These are phyloP conservation scores for Helicoverpa zea DNA, from an alignment of 1,140 invertebrate species.

Conservation along the genomic window DNA sequence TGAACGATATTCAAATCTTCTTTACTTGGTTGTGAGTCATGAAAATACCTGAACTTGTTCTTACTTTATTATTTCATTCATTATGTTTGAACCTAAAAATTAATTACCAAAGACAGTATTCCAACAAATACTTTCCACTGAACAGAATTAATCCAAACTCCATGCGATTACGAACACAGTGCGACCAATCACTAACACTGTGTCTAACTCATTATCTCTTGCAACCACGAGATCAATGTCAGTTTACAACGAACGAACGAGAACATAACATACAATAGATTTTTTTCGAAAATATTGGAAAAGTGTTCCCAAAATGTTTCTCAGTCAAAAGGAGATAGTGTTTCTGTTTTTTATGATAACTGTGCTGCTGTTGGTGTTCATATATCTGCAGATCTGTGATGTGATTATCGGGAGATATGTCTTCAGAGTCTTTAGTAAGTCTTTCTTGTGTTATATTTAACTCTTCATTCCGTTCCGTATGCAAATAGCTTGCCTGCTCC, in stretches of 20 bases:
- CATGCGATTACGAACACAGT: slow-evolving; percentile 14
- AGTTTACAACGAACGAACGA: slow-evolving; percentile 3
- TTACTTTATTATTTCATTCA: too few species aligned
- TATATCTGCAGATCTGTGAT: slow-evolving; percentile 74
- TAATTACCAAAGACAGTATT: too few species aligned
- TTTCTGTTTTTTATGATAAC: slow-evolving; percentile 67
- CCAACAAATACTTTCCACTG: too few species aligned
- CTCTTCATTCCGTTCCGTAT: too few species aligned
- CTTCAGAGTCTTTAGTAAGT: slow-evolving; percentile 72
- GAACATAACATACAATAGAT: background rate
- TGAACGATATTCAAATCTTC: too few species aligned
- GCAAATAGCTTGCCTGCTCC: too few species aligned
- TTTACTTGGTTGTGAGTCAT: too few species aligned
- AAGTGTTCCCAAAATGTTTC: slow-evolving; percentile 61
- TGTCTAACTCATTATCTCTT: slow-evolving; percentile 18
- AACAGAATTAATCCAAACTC: background rate
- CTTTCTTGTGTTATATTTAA: slow-evolving; percentile 38
- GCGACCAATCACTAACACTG: slow-evolving; percentile 23
- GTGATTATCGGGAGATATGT: slow-evolving; percentile 65
- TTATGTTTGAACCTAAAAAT: too few species aligned
- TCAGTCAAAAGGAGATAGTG: slow-evolving; percentile 64
- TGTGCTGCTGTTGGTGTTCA: slow-evolving; percentile 62
- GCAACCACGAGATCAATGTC: background rate
- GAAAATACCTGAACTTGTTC: too few species aligned
- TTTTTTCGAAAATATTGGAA: background rate